Evolutionary conservation across 1,140 invertebrate species (phyloP).

Genomic region (Drosophila equinoxialis): DNA sequence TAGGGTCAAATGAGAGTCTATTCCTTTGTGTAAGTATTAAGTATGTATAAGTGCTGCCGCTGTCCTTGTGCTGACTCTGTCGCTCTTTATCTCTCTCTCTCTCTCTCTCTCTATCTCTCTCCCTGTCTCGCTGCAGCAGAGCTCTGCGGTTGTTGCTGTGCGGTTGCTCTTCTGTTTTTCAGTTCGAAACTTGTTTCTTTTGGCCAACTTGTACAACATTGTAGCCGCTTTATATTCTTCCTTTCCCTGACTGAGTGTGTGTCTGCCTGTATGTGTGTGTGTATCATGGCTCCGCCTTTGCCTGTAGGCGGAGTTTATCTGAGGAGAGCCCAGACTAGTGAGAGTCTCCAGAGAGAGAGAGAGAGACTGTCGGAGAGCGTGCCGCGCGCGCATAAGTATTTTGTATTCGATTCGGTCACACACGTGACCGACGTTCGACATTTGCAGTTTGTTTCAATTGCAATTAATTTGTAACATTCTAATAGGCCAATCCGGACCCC

Average conservation of each 20-base stretch:
- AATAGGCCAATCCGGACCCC: slow-evolving; percentile 68
- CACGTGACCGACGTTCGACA: slow-evolving; percentile 37
- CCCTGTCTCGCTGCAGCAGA: slow-evolving; percentile 22
- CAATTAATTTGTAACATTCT: slow-evolving; percentile 79
- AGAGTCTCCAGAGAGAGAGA: slow-evolving; percentile 15
- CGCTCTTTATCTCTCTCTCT: slow-evolving; percentile 21
- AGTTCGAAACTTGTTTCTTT: slow-evolving; percentile 78
- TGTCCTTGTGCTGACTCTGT: slow-evolving; percentile 42
- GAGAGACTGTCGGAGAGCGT: slow-evolving; percentile 29
- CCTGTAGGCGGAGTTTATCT: slow-evolving; percentile 57
- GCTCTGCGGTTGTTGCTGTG: slow-evolving; percentile 7
- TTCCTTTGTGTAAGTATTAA: background rate
- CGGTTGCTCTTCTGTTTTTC: slow-evolving; percentile 46
- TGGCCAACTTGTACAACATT: slow-evolving; percentile 72
- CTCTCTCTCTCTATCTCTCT: background rate
- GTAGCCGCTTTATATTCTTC: slow-evolving; percentile 73
- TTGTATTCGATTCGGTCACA: slow-evolving; percentile 56
- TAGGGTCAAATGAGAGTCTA: slow-evolving; percentile 15
- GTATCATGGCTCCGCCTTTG: slow-evolving; percentile 54
- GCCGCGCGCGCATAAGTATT: slow-evolving; percentile 47
- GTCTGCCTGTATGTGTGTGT: slow-evolving; percentile 17
- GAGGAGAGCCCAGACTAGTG: background rate
- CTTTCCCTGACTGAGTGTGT: slow-evolving; percentile 5
- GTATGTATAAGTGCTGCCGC: slow-evolving; percentile 18
- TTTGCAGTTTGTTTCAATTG: slow-evolving; percentile 74